These are phyloP conservation scores for Oryzias javanicus DNA, from an alignment of 2,113 vertebrate species.

Conservation along the genomic window DNA sequence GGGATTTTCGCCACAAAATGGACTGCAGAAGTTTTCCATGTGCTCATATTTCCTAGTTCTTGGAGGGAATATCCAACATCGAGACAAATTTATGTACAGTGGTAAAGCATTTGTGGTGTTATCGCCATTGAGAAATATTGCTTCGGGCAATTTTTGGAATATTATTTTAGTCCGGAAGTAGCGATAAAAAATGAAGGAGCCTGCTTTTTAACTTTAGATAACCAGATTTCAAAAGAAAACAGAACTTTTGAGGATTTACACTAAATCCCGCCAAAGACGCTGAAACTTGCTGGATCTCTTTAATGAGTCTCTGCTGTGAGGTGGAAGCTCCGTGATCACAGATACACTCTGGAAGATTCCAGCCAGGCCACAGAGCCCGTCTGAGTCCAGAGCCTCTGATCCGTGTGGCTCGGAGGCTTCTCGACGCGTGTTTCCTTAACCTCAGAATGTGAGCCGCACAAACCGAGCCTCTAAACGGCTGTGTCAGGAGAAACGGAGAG, in stretches of 20 bases:
- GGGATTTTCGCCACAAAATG: constrained; percentile 15
- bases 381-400: constrained; percentile 66
- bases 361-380: constrained; percentile 71
- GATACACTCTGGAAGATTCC: constrained; percentile 43
- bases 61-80: constrained; percentile 49
- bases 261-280: not conserved
- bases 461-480: constrained; percentile 58
- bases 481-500: constrained; percentile 68
- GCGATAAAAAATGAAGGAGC: too few species aligned
- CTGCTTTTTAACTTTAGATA: not conserved
- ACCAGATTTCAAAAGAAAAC: not conserved
- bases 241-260: not conserved
- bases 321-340: constrained; percentile 51
- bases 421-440: constrained; percentile 62
- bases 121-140: not conserved
- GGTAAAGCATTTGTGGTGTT: not conserved
- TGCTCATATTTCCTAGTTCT: constrained; percentile 33
- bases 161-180: too few species aligned
- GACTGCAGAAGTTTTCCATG: constrained; percentile 45
- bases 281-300: constrained; percentile 59
- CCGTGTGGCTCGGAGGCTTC: constrained; percentile 66
- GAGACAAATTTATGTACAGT: constrained; percentile 40
- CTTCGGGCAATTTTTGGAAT: not conserved
- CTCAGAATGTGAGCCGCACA: constrained; percentile 70
- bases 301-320: constrained; percentile 47